Evolutionary conservation across 2,797 vertebrate species (phyloP), one percentile per base, ranked within the genome.

Genomic region (Hemitrygon akajei): DNA sequence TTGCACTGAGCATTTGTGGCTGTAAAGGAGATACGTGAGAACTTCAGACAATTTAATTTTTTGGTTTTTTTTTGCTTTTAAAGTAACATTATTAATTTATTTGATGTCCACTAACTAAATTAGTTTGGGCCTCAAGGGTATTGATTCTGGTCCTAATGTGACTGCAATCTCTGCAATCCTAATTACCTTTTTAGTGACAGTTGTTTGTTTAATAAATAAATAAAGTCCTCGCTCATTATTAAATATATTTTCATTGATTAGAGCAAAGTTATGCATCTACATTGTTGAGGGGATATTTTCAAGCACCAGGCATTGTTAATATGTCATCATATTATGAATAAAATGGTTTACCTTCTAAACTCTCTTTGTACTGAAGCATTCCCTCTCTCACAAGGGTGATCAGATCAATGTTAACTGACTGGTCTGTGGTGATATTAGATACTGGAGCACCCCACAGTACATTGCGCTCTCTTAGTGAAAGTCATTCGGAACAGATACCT

Each of bases 71-170:
- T 86, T 37, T 84, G 86, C 82, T 89, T 91, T 94, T 94, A 73
- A 58, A 91, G 58, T 71, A 86, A 79, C 93, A 94, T 89, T 89
- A 87, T 87, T 86, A 82, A 93, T 93, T 94, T 94, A 94, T 94
- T 94, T 94, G 73, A 94, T 94, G 89, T 94, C 86, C 84, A 77
- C 69, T 60, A 75, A 86, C 82, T 86, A 94, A 94, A 94, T 89
- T 94, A 87, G 30, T 91, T 87, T 94, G 47, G 22, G 69, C 47
- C 93, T 60, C 82, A 73, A 58, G 93, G 86, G 81, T 73, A 34
- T 94, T 76, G 12, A 47, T 87, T 75, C 34, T 73, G 80, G 66
- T 93, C n/a, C 16, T 75, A 56, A 75, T 94, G 71, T 89, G 58
- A 87, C 82, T 76, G 71, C 66, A 60, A 94, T 25, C 27, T 34